Conservation (phyloP, 2,888 invertebrate species). For the Theretra japonica region DNA sequence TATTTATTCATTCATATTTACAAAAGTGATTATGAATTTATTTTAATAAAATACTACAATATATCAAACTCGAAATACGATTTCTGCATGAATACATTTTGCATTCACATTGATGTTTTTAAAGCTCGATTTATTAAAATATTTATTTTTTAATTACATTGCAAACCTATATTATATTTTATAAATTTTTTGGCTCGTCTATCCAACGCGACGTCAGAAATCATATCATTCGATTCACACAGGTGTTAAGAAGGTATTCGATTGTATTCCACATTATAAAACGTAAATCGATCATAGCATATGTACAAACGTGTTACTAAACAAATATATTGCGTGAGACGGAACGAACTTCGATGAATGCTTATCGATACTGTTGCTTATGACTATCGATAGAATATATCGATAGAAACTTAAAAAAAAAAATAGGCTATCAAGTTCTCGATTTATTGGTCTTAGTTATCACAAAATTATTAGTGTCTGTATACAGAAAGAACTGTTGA, state of each 20-base stretch:
- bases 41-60: neutral
- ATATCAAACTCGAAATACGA: neutral
- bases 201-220: slow-evolving; percentile 7
- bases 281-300: slow-evolving; percentile 33
- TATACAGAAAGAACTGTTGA: neutral
- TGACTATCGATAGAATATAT: no score
- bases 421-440: no score
- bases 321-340: slow-evolving; percentile 38
- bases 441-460: no score
- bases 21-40: no score
- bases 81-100: neutral
- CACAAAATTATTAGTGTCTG: no score
- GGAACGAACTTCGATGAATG: neutral
- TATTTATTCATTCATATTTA: no score
- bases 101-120: neutral
- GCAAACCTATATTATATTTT: neutral
- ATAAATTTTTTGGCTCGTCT: neutral
- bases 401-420: no score
- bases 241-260: neutral
- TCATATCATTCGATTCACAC: neutral
- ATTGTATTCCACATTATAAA: slow-evolving; percentile 20
- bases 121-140: neutral
- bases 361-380: slow-evolving; percentile 3
- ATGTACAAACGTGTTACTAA: slow-evolving; percentile 45
- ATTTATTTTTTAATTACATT: neutral